Percentiles rank a stretch among this genome's conserved stretches.
Evolutionary conservation across 2,113 vertebrate species (phyloP).

Genomic region (Mesitornis unicolor): DNA sequence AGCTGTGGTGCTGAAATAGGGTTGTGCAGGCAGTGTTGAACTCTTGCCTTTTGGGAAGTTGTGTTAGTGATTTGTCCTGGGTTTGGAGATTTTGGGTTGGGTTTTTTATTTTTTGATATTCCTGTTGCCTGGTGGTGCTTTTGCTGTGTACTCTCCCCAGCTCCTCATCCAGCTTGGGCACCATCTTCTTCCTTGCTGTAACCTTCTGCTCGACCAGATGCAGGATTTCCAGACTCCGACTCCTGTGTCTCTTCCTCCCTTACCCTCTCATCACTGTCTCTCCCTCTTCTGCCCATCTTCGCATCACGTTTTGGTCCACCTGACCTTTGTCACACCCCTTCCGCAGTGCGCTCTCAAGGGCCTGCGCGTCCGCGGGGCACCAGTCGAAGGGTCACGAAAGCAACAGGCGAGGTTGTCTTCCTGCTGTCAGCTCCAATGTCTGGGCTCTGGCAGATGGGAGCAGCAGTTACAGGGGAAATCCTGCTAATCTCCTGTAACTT

Average conservation of each 20-base stretch:
- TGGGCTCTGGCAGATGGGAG: slow-evolving; percentile 60
- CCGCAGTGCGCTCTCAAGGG: neutral
- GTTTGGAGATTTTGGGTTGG: neutral
- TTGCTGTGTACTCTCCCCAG: neutral
- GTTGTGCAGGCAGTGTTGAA: neutral
- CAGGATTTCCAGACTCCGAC: neutral
- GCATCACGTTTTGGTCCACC: neutral
- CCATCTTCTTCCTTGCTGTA: neutral
- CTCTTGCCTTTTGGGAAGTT: fast-evolving
- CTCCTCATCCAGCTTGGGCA: neutral
- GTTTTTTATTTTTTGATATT: neutral
- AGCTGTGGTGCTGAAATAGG: neutral
- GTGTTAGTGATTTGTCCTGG: neutral
- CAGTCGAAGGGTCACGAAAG: slow-evolving; percentile 6
- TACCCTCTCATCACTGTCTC: neutral
- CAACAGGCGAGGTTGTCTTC: slow-evolving; percentile 39
- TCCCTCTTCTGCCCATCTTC: neutral
- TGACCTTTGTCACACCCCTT: neutral
- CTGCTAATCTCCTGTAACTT: slow-evolving; percentile 64
- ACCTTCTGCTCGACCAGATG: neutral
- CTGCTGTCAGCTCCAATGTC: slow-evolving; percentile 61
- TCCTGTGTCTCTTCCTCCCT: neutral
- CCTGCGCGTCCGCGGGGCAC: neutral
- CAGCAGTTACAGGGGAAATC: slow-evolving; percentile 65
- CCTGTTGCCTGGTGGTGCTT: neutral